Percentiles rank a stretch among this genome's conserved stretches.
Evolutionary conservation across 2,113 vertebrate genomes (phyloP).

Genomic region (Phalacrocorax carbo): DNA sequence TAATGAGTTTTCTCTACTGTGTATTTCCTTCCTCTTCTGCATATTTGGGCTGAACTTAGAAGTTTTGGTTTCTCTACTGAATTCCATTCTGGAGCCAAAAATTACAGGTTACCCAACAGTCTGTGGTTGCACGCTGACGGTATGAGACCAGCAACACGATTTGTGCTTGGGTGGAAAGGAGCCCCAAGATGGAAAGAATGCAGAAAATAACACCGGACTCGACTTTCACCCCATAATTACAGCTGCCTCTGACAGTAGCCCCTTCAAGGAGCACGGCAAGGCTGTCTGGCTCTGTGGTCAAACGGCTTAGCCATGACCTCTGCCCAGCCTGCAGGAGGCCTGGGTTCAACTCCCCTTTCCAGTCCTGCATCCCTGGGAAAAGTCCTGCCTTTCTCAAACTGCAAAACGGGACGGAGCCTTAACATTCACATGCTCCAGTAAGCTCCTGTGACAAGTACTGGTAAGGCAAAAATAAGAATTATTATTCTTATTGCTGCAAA

Average conservation of each 20-base stretch:
- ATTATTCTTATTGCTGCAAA: not conserved
- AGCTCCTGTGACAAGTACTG: not conserved
- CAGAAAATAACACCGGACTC: not conserved
- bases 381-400: not conserved
- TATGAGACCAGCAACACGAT: not conserved
- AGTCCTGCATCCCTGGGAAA: not conserved
- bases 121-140: not conserved
- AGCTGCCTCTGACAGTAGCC: not conserved
- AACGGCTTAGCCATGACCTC: not conserved
- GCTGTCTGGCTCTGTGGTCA: not conserved
- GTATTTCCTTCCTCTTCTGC: not conserved
- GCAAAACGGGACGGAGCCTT: not conserved
- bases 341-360: not conserved
- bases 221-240: not conserved
- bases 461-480: not conserved
- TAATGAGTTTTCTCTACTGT: not conserved
- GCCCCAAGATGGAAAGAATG: not conserved
- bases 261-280: not conserved
- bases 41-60: not conserved
- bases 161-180: not conserved
- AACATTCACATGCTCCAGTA: not conserved
- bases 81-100: not conserved
- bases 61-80: not conserved
- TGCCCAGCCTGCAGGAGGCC: not conserved
- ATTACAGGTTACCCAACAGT: not conserved